phyloP scores from a whole-genome alignment of 1,140 invertebrate genomes.

The Temnothorax curvispinosus region DNA sequence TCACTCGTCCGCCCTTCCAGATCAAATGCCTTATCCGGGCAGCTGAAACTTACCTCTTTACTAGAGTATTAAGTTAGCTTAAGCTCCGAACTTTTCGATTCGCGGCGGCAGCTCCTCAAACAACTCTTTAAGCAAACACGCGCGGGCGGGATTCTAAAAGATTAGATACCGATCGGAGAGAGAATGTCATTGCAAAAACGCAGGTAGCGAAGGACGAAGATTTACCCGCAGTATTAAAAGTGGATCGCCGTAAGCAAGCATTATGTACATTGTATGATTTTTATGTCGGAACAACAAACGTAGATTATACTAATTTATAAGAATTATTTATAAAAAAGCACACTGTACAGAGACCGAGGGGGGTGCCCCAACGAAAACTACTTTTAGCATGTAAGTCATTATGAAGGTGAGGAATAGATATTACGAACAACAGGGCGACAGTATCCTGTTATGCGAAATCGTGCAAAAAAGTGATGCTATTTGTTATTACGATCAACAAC shows the following conservation, averaged over 20 bases:
- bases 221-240: conserved; percentile 83
- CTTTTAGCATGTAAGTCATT: conserved; percentile 61
- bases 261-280: conserved; percentile 75
- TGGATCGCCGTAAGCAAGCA: conserved; percentile 76
- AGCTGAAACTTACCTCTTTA: conserved; percentile 86
- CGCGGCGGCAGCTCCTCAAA: conserved; percentile 41
- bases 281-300: conserved; percentile 59
- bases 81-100: conserved; percentile 66
- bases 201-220: conserved; percentile 48
- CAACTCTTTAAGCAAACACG: conserved; percentile 22
- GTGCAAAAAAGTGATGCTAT: conserved; percentile 10
- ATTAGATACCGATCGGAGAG: conserved; percentile 25
- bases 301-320: conserved; percentile 78
- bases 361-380: conserved; percentile 60
- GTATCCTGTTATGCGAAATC: conserved; percentile 45
- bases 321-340: conserved; percentile 80
- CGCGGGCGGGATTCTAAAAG: background rate
- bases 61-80: conserved; percentile 80
- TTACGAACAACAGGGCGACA: background rate
- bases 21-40: conserved; percentile 86
- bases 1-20: conserved; percentile 84
- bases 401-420: conserved; percentile 59
- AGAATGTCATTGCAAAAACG: conserved; percentile 35
- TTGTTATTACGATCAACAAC: background rate
- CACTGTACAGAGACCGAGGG: conserved; percentile 72